Evolutionary conservation across 2,797 vertebrate species (phyloP).

Genomic region (Leptodactylus fallax): DNA sequence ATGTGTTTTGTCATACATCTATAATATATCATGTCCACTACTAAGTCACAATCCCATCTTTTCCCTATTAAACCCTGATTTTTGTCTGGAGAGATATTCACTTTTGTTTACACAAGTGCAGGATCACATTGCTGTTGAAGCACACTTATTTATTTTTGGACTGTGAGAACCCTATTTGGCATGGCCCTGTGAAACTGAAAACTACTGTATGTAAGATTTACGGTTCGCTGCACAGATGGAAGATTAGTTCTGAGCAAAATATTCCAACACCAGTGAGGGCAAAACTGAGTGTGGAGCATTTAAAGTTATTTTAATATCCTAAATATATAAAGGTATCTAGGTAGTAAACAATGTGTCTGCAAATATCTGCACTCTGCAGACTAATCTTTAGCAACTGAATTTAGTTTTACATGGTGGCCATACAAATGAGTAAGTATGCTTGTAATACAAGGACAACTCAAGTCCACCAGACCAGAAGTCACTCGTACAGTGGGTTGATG

Average conservation of each 20-base stretch:
- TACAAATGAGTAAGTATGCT: too few species aligned
- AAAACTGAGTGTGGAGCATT: neutral
- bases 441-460: too few species aligned
- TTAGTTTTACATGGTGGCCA: too few species aligned
- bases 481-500: too few species aligned
- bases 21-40: neutral
- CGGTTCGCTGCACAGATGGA: conserved; percentile 50
- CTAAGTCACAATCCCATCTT: too few species aligned
- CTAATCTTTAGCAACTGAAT: neutral
- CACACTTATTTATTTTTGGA: conserved; percentile 63
- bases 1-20: neutral
- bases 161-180: conserved; percentile 57
- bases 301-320: neutral
- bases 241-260: conserved; percentile 47
- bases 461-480: too few species aligned
- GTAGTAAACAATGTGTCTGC: neutral
- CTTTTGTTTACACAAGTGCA: conserved; percentile 54
- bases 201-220: conserved; percentile 59
- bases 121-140: conserved; percentile 43
- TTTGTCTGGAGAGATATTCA: conserved; percentile 29
- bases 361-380: neutral
- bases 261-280: conserved; percentile 19
- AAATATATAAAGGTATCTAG: neutral
- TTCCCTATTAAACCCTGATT: neutral
- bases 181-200: conserved; percentile 55